phyloP scores from a whole-genome alignment of 2,797 vertebrate genomes.

The Tinamus major region DNA sequence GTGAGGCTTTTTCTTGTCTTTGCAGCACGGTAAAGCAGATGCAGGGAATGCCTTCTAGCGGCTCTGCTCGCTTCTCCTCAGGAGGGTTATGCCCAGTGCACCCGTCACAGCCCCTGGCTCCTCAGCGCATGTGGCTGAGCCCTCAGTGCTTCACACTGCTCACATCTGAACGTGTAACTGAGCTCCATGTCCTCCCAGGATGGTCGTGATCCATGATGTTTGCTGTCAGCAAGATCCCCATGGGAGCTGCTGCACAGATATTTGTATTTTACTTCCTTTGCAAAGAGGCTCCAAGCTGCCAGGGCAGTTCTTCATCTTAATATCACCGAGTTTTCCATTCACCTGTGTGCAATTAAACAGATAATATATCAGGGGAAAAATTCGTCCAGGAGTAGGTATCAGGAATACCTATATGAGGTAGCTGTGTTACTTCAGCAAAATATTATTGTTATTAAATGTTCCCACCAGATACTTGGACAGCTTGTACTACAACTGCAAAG shows the following conservation, averaged over 20 bases:
- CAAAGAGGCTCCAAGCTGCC: constrained; percentile 32
- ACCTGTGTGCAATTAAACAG: constrained; percentile 40
- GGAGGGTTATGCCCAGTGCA: background rate
- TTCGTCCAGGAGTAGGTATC: background rate
- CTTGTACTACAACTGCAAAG: constrained; percentile 33
- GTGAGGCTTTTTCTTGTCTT: background rate
- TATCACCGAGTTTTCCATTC: constrained; percentile 25
- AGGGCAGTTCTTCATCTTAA: constrained; percentile 33
- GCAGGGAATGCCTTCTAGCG: background rate
- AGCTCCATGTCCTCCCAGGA: background rate
- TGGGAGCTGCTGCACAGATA: background rate
- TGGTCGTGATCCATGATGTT: constrained; percentile 24
- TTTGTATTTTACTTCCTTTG: constrained; percentile 32
- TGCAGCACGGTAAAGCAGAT: background rate
- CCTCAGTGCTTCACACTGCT: background rate
- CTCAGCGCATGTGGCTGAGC: background rate
- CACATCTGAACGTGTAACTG: background rate
- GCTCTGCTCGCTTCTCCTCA: accelerated
- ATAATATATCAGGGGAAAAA: constrained; percentile 19
- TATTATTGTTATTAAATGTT: constrained; percentile 66
- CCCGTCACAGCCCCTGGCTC: background rate
- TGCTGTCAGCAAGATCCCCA: constrained; percentile 39
- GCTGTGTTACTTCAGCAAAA: constrained; percentile 42
- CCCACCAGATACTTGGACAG: constrained; percentile 60
- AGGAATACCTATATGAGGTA: constrained; percentile 50